phyloP scores from a whole-genome alignment of 1,140 invertebrate species.

The Sycobia sp. region DNA sequence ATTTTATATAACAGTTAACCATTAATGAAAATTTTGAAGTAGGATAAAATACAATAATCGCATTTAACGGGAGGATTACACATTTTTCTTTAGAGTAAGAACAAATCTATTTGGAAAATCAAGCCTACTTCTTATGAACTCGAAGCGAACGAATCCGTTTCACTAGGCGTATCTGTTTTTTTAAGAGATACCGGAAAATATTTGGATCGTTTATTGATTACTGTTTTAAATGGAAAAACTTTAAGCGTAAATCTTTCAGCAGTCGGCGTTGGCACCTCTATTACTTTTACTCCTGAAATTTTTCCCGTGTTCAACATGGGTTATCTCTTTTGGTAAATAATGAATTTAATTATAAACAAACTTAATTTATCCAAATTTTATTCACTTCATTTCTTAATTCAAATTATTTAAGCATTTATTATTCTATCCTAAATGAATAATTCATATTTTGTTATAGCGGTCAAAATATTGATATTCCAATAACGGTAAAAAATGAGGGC shows the following conservation, averaged over 20 bases:
- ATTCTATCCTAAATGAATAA: too few relatives aligned
- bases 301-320: slow-evolving; percentile 57
- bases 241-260: slow-evolving; percentile 42
- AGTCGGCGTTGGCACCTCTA: slow-evolving; percentile 52
- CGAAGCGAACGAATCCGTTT: slow-evolving; percentile 37
- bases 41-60: too few relatives aligned
- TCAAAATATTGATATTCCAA: slow-evolving; percentile 43
- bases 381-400: too few relatives aligned
- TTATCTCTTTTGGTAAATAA: slow-evolving; percentile 48
- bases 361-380: too few relatives aligned
- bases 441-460: slow-evolving; percentile 40
- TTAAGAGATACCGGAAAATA: slow-evolving; percentile 50
- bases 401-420: too few relatives aligned
- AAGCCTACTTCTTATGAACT: slow-evolving; percentile 37
- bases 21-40: too few relatives aligned
- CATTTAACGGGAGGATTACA: too few relatives aligned
- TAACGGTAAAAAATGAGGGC: slow-evolving; percentile 54
- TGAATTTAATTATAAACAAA: too few relatives aligned
- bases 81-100: slow-evolving; percentile 35
- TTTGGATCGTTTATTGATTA: slow-evolving; percentile 45
- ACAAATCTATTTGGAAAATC: slow-evolving; percentile 39
- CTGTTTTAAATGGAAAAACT: slow-evolving; percentile 42
- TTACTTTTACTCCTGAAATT: slow-evolving; percentile 53
- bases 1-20: too few relatives aligned
- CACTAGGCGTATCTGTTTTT: slow-evolving; percentile 44